phyloP scores from a whole-genome alignment of 2,113 vertebrate species.

The Triplophysa tibetana region DNA sequence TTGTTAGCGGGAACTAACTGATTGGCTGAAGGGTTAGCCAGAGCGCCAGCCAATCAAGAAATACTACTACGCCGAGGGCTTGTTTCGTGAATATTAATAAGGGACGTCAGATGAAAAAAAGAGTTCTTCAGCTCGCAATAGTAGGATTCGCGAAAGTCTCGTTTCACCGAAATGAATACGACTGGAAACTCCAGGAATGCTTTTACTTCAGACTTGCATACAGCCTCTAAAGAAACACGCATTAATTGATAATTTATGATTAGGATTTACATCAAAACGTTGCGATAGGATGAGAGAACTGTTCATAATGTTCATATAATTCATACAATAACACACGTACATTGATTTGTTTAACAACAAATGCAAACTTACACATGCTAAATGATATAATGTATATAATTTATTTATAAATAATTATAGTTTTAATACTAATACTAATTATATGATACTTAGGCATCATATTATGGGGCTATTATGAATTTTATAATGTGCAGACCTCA shows the following conservation, averaged over 20 bases:
- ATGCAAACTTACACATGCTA: neutral
- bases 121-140: conserved; percentile 1
- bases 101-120: neutral
- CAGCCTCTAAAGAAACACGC: neutral
- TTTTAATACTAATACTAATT: neutral
- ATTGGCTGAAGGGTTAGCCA: neutral
- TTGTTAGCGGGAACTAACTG: neutral
- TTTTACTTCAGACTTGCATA: conserved; percentile 54
- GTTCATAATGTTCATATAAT: neutral
- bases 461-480: too few relatives aligned
- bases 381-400: neutral
- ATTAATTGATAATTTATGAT: neutral
- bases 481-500: too few relatives aligned
- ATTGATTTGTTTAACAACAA: neutral
- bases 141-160: neutral
- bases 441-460: too few relatives aligned
- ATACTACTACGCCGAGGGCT: neutral
- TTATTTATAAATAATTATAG: neutral
- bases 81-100: neutral
- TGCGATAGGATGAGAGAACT: neutral
- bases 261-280: neutral
- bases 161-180: conserved; percentile 73
- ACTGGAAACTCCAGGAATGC: conserved; percentile 81
- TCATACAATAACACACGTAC: neutral
- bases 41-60: neutral